Conservation (phyloP, 2,113 vertebrate species). For the Morone saxatilis region DNA sequence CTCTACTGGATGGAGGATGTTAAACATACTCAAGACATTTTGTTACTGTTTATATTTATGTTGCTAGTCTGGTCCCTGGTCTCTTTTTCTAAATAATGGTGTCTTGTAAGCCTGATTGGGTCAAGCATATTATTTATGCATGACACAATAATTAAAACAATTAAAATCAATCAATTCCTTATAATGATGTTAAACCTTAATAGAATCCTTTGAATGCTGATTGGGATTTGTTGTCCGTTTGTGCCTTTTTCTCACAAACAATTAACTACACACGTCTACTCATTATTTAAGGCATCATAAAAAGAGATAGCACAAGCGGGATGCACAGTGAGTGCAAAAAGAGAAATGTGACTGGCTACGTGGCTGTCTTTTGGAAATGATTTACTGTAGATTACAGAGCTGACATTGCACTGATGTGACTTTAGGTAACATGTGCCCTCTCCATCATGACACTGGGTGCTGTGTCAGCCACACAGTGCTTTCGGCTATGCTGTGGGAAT, state of each 20-base stretch:
- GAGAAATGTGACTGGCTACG: neutral
- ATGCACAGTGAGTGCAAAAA: neutral
- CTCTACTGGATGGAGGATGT: no score
- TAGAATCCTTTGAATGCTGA: neutral
- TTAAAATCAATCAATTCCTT: no score
- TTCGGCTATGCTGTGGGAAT: neutral
- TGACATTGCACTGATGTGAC: slow-evolving; percentile 28
- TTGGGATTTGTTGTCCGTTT: neutral
- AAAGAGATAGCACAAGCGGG: neutral
- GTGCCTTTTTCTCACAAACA: neutral
- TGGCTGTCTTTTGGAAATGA: slow-evolving; percentile 10
- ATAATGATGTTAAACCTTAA: neutral
- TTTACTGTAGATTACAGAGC: slow-evolving; percentile 24
- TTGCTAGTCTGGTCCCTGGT: no score
- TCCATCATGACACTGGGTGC: slow-evolving; percentile 29
- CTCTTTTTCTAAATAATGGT: no score
- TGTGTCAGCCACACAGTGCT: slow-evolving; percentile 16
- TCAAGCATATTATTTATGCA: no score
- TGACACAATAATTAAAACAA: neutral
- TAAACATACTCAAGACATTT: no score
- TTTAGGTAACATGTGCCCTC: slow-evolving; percentile 18
- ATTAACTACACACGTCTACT: neutral
- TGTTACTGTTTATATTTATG: no score
- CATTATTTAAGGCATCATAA: neutral
- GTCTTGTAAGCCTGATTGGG: no score